phyloP scores from a whole-genome alignment of 2,888 invertebrate genomes.

The Syrista parreyssii region DNA sequence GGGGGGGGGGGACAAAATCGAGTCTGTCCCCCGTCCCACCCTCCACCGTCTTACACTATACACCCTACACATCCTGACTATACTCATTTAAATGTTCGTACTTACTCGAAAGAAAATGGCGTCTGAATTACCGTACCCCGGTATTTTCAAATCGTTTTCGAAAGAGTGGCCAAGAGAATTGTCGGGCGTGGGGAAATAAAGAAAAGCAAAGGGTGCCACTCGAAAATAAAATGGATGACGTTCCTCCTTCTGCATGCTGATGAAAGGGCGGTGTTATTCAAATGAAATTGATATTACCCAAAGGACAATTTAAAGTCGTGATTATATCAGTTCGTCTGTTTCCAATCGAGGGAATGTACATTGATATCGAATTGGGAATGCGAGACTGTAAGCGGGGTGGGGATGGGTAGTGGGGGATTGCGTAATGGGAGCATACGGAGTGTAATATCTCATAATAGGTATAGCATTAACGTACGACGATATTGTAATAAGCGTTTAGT shows the following conservation, averaged over 20 bases:
- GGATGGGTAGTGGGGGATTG: constrained; percentile 9
- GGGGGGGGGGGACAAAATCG: background rate
- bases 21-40: background rate
- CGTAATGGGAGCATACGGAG: constrained; percentile 59
- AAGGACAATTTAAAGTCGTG: background rate
- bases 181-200: background rate
- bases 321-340: background rate
- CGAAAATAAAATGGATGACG: background rate
- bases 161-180: background rate
- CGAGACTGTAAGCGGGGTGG: background rate
- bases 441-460: constrained; percentile 60
- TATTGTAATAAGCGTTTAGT: constrained; percentile 63
- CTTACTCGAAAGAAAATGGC: background rate
- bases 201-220: background rate
- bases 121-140: background rate
- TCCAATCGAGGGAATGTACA: background rate
- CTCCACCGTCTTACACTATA: background rate
- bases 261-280: background rate
- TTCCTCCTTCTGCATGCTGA: background rate
- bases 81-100: background rate
- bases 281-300: background rate
- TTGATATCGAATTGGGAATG: background rate
- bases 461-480: constrained; percentile 60
- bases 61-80: background rate
- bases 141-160: background rate